Evolutionary conservation across 2,888 invertebrate genomes (phyloP).

Genomic region (Plemyria rubiginata): DNA sequence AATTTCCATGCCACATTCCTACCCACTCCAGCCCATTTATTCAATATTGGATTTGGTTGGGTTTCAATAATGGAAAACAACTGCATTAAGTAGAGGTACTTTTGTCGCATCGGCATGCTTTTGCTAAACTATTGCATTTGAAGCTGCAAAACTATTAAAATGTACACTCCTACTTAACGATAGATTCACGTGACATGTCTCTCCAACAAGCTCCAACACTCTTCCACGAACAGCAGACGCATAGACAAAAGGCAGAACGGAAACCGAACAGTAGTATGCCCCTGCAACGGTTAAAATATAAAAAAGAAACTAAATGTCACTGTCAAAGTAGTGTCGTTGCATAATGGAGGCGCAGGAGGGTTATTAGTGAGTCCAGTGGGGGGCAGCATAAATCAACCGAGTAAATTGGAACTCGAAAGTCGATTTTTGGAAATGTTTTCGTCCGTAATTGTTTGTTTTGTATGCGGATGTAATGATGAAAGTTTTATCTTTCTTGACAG

Average conservation of each 20-base stretch:
- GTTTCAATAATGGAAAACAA: too few relatives aligned
- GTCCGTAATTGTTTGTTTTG: constrained; percentile 46
- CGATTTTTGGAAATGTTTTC: constrained; percentile 47
- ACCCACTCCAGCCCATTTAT: not conserved
- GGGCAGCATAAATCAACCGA: constrained; percentile 56
- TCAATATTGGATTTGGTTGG: too few relatives aligned
- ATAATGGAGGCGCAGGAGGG: constrained; percentile 44
- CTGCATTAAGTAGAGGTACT: not conserved
- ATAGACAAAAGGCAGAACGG: constrained; percentile 57
- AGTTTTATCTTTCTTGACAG: constrained; percentile 37
- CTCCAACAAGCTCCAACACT: constrained; percentile 47
- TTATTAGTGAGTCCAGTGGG: constrained; percentile 47
- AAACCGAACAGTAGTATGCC: constrained; percentile 62
- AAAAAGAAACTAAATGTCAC: constrained; percentile 42
- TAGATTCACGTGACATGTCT: constrained; percentile 44
- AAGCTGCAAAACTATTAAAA: constrained; percentile 40
- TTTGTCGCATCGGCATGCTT: constrained; percentile 4
- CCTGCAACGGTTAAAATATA: constrained; percentile 35
- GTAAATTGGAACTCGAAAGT: constrained; percentile 46
- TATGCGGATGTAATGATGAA: constrained; percentile 39
- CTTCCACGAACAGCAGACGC: constrained; percentile 57
- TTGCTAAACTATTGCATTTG: constrained; percentile 19
- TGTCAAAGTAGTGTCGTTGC: constrained; percentile 45
- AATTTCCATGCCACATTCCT: too few relatives aligned
- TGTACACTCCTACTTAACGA: constrained; percentile 28